Evolutionary conservation across 2,797 vertebrate species (phyloP).

Genomic region (Lateolabrax maculatus): DNA sequence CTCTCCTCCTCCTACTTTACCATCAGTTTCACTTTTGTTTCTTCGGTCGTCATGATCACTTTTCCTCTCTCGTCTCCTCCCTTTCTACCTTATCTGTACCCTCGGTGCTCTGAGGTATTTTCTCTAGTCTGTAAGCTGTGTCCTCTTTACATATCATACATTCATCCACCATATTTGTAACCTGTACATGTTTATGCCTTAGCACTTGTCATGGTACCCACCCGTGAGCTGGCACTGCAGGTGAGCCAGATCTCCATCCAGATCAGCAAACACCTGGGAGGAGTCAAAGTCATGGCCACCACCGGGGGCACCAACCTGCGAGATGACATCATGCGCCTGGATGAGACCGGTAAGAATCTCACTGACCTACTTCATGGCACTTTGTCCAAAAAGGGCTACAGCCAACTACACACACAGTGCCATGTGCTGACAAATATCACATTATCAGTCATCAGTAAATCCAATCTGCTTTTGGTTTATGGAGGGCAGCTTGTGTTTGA

Average conservation of each 20-base stretch:
- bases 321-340: conserved; percentile 89
- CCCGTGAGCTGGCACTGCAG: conserved; percentile 88
- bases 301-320: conserved; percentile 89
- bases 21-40: background rate
- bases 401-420: too few relatives aligned
- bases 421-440: background rate
- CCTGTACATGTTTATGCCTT: background rate
- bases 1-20: background rate
- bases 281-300: conserved; percentile 89
- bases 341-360: conserved; percentile 82
- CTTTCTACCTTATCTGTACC: background rate
- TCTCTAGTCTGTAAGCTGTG: background rate
- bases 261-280: conserved; percentile 88
- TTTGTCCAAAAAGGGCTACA: background rate
- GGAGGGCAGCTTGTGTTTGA: background rate
- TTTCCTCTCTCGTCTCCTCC: too few relatives aligned
- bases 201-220: conserved; percentile 88
- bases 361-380: background rate
- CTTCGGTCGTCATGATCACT: background rate
- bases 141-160: too few relatives aligned
- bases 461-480: background rate
- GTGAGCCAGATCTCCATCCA: conserved; percentile 90
- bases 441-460: background rate
- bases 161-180: background rate
- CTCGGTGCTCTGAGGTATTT: too few relatives aligned